Base-by-base conservation (phyloP, 2,113 vertebrate genomes). In the Gobio gobio region DNA sequence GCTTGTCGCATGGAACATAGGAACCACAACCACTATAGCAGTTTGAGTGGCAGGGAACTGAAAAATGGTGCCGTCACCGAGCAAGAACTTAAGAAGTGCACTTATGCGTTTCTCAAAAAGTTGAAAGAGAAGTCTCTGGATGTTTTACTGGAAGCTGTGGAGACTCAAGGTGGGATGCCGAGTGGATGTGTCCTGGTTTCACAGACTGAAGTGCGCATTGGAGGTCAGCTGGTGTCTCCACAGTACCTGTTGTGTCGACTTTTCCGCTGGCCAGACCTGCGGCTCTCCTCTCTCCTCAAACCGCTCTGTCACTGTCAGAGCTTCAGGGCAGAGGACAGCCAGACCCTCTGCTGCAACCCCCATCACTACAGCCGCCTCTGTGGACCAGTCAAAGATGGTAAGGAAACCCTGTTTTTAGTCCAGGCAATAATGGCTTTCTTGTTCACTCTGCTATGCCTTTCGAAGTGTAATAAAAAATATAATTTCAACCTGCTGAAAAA, bases 291-390 rank as follows among this genome's bases (percentile, higher is more conserved):
- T 66, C 93, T 95, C 83, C 95, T 99, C 85, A 98, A 98, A 82
- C 93, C 95, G 36, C 94, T 99, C 82, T 94, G 95, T 93, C 94
- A 96, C 82, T 98, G 97, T 93, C 96, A 96, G 90, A 96, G 96
- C 88, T 97, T 96, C 90, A 92, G 94, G 33, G 83, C 77, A 8
- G 88, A 7, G 81, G 93, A 95, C 90, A 93, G 92, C 4, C 93
- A 94, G 87, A 93, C 94, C 12, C 93, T 96, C 87, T 98, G 97
- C 94, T 98, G 97, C 96, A 98, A 99, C 91, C 98, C 98, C 83
- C 96, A 97, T 93, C 98, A 99, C 96, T 98, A 98, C 96, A 98
- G 97, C 94, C 93, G 96, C 86, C 88, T 99, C 66, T 98, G 96
- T 91, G 97, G 97, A 93, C 96, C 97, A 97, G 97, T 97, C 97